A percentile compares a stretch with the other conserved stretches of the same genome.
phyloP scores from a whole-genome alignment of 2,888 invertebrate genomes.

The Eugnorisma glareosa region DNA sequence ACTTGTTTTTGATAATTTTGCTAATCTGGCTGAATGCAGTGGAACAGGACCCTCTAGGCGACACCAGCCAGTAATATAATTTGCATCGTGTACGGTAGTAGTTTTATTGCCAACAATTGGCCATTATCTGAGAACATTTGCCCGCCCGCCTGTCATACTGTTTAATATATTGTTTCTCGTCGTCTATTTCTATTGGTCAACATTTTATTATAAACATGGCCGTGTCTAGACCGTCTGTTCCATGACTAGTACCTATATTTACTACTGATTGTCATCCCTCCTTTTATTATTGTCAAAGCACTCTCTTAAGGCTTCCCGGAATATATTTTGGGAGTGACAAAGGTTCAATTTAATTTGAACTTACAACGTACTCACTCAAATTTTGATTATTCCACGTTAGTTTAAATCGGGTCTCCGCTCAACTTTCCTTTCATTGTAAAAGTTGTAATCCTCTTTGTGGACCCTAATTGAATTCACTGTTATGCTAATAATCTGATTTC shows the following conservation, averaged over 20 bases:
- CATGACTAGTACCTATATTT: constrained; percentile 12
- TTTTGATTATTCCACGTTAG: constrained; percentile 89
- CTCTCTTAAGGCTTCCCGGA: constrained; percentile 39
- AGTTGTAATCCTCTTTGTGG: constrained; percentile 91
- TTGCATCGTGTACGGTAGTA: constrained; percentile 82
- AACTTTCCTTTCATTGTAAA: constrained; percentile 90
- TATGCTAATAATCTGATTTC: constrained; percentile 91
- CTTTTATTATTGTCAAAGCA: constrained; percentile 26
- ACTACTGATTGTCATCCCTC: constrained; percentile 13
- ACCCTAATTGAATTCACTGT: constrained; percentile 90
- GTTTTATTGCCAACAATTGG: constrained; percentile 84
- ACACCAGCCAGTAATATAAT: constrained; percentile 78
- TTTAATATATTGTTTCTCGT: constrained; percentile 78
- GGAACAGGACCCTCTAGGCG: constrained; percentile 72
- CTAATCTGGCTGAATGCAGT: constrained; percentile 72
- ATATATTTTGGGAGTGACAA: constrained; percentile 57
- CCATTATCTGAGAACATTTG: constrained; percentile 82
- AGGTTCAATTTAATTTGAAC: constrained; percentile 83
- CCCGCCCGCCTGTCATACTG: constrained; percentile 78
- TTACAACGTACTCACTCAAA: constrained; percentile 84
- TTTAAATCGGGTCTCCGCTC: constrained; percentile 85
- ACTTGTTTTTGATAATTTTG: constrained; percentile 78
- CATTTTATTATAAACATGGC: constrained; percentile 45
- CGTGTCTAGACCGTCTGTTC: constrained; percentile 14
- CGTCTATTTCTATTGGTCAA: constrained; percentile 60